Base-by-base conservation (phyloP, 2,797 vertebrate species). In the Steatocranus sp. region DNA sequence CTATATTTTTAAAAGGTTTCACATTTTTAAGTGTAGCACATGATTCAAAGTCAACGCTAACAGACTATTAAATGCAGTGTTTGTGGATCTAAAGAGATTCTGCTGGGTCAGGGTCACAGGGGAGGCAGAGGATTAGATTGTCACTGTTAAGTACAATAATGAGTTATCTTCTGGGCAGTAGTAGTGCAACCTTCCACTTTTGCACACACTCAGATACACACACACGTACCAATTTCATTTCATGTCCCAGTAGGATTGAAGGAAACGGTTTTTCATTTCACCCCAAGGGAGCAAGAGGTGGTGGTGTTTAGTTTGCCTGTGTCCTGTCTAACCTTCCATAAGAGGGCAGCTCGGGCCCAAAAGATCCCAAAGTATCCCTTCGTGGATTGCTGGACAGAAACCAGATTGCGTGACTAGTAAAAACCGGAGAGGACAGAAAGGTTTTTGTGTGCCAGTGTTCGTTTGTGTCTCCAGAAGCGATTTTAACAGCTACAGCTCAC, bases 81-180 rank as follows among this genome's bases (percentile, higher is more conserved):
- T 30, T 86, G 68, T 76, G 36, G 61, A 48, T 73, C 36, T 76
- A 51, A 25, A 84, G 38, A 70, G 32, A 73, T 51, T n/a, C 10
- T 20, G 17, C 70, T 23, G 46, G 36, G 11, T 36, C 41, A 50
- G 76, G 70, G 79, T 78, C 81, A 75, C 54, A 36, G 27, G 56
- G 81, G 73, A 80, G 17, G 68, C 76, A 5, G 76, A 80, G 85
- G 82, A 85, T 87, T 79, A 86, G 73, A 51, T 34, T 81, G 88
- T 89, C 85, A 77, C 81, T 83, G 41, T 25, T 76, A 23, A 66
- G 30, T 73, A 49, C 80, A 58, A 76, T 83, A 43, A 86, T 87
- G 61, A 87, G 88, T 83, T 79, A 88, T 88, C 56, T 73, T 81
- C 75, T 49, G 36, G 58, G 75, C 66, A 77, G 76, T 46, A 32